A percentile compares a stretch with the other conserved stretches of the same genome.
phyloP scores from a whole-genome alignment of 2,888 invertebrate genomes.

The Parasteatoda lunata region DNA sequence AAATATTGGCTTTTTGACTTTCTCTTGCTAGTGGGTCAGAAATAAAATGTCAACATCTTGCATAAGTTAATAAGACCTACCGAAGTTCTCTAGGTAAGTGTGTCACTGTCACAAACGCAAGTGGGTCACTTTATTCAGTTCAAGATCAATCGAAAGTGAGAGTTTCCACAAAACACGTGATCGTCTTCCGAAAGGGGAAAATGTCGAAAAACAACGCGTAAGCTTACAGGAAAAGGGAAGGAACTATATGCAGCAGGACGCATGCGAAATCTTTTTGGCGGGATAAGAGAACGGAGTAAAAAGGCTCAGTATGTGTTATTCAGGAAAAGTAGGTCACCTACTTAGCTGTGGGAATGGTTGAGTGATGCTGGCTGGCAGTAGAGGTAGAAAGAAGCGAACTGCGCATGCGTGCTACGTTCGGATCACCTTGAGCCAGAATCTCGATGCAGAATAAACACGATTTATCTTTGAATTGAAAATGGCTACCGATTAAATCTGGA shows the following conservation, averaged over 20 bases:
- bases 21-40: slow-evolving; percentile 1
- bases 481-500: slow-evolving; percentile 26
- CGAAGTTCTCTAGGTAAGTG: slow-evolving; percentile 24
- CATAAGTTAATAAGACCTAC: background rate
- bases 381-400: slow-evolving; percentile 41
- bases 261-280: slow-evolving; percentile 5
- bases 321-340: slow-evolving; percentile 64
- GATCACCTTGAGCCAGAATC: slow-evolving; percentile 64
- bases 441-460: slow-evolving; percentile 48
- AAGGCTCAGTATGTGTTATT: slow-evolving; percentile 24
- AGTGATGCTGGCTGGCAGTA: slow-evolving; percentile 55
- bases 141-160: slow-evolving; percentile 45
- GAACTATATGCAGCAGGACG: slow-evolving; percentile 11
- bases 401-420: slow-evolving; percentile 46
- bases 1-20: slow-evolving; percentile 3
- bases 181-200: slow-evolving; percentile 21
- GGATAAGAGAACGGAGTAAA: slow-evolving; percentile 20
- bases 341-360: slow-evolving; percentile 54
- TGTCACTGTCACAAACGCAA: slow-evolving; percentile 45
- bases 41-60: background rate
- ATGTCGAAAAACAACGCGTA: background rate
- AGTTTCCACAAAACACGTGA: slow-evolving; percentile 33
- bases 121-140: slow-evolving; percentile 53
- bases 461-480: slow-evolving; percentile 55
- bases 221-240: slow-evolving; percentile 2